Percentiles rank a stretch among this genome's conserved stretches.
phyloP scores from a whole-genome alignment of 2,888 invertebrate species.

The Rhingia campestris region DNA sequence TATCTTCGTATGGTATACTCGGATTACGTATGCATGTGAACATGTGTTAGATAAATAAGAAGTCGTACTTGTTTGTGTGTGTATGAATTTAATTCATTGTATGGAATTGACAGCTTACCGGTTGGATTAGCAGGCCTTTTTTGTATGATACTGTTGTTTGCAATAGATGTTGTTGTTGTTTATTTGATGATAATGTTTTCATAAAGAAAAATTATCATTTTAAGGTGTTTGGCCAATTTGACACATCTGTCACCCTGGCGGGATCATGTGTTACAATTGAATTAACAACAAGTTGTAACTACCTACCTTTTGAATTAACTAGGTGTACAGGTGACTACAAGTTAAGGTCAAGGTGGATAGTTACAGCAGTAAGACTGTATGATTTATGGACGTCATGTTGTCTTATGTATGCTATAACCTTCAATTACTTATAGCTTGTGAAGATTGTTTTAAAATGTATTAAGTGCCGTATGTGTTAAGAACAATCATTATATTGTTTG shows the following conservation, averaged over 20 bases:
- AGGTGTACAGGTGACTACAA: conserved; percentile 35
- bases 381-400: conserved; percentile 27
- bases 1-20: conserved; percentile 56
- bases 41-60: conserved; percentile 32
- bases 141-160: conserved; percentile 21
- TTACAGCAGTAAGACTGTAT: conserved; percentile 11
- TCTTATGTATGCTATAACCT: conserved; percentile 53
- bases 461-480: conserved; percentile 20
- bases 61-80: conserved; percentile 19
- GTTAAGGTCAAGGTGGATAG: conserved; percentile 68
- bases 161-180: conserved; percentile 32
- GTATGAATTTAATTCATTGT: conserved; percentile 2
- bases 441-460: conserved; percentile 32
- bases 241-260: conserved; percentile 41
- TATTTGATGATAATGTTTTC: conserved; percentile 24
- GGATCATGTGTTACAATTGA: conserved; percentile 39
- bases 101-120: conserved; percentile 51
- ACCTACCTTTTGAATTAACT: background rate
- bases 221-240: conserved; percentile 47
- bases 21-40: conserved; percentile 31
- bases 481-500: conserved; percentile 35
- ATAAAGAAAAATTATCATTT: conserved; percentile 32
- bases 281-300: conserved; percentile 23
- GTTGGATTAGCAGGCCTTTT: conserved; percentile 44
- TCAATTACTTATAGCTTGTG: conserved; percentile 43